A percentile compares a stretch with the other conserved stretches of the same genome.
Conservation (phyloP, 2,888 invertebrate genomes). For the Macrosoma leucophasiata region DNA sequence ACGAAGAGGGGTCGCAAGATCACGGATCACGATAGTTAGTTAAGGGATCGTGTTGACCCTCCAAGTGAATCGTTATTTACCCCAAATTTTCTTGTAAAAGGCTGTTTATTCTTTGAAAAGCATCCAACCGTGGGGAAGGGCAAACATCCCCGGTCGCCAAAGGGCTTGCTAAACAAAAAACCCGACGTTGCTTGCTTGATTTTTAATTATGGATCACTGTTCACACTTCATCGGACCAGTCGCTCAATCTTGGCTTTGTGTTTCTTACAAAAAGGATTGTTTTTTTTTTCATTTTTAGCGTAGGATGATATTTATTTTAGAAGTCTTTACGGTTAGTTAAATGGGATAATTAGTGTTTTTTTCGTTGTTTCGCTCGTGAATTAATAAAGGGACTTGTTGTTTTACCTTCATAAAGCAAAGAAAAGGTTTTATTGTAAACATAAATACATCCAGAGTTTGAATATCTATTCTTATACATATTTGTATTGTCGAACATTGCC, state of each 20-base stretch:
- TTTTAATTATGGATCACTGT: constrained; percentile 67
- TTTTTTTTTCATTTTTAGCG: constrained; percentile 43
- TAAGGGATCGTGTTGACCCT: too few relatives aligned
- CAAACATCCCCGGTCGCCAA: constrained; percentile 46
- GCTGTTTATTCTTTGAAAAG: constrained; percentile 47
- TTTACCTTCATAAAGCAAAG: too few relatives aligned
- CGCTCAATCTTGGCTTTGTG: constrained; percentile 62
- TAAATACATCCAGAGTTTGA: too few relatives aligned
- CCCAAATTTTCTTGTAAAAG: constrained; percentile 36
- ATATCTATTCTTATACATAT: too few relatives aligned
- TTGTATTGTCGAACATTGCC: constrained; percentile 4
- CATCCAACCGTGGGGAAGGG: constrained; percentile 47
- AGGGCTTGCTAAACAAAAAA: constrained; percentile 38
- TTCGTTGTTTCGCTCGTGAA: constrained; percentile 22
- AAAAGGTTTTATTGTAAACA: too few relatives aligned
- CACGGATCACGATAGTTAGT: too few relatives aligned
- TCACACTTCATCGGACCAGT: constrained; percentile 65
- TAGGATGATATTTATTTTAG: constrained; percentile 48
- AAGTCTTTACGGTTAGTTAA: constrained; percentile 63
- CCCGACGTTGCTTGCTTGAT: constrained; percentile 54
- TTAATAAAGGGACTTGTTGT: too few relatives aligned
- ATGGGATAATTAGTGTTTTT: constrained; percentile 59
- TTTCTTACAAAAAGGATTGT: constrained; percentile 59
- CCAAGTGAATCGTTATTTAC: constrained; percentile 24
- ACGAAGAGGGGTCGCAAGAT: too few relatives aligned